Conservation (phyloP, 2,797 vertebrate genomes). For the Betta splendens region DNA sequence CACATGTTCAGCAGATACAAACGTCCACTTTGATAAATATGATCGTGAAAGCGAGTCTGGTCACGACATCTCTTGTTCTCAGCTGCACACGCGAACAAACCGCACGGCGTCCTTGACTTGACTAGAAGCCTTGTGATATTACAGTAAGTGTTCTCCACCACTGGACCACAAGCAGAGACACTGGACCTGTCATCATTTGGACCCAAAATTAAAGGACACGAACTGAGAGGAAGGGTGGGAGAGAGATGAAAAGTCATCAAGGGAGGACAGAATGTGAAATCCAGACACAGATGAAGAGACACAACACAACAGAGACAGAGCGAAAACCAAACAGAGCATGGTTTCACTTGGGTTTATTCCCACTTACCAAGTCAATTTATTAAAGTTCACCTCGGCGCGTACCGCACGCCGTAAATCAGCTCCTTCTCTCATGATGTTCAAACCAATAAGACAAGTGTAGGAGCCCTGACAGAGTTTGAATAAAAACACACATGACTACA, state of each 20-base stretch:
- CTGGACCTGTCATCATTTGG: slow-evolving; percentile 56
- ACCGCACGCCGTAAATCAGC: slow-evolving; percentile 3
- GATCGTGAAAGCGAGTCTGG: slow-evolving; percentile 30
- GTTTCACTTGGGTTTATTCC: background rate
- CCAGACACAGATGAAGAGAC: slow-evolving; percentile 12
- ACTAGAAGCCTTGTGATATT: slow-evolving; percentile 22
- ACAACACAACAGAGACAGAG: slow-evolving; percentile 2
- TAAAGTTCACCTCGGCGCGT: background rate
- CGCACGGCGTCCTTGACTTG: slow-evolving; percentile 25
- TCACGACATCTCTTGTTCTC: slow-evolving; percentile 10
- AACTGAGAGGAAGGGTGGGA: slow-evolving; percentile 21
- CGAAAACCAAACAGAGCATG: slow-evolving; percentile 1
- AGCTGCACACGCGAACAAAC: slow-evolving; percentile 4
- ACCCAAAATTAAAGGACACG: slow-evolving; percentile 52
- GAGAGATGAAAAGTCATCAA: slow-evolving; percentile 17
- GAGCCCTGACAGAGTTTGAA: slow-evolving; percentile 35
- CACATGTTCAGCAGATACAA: slow-evolving; percentile 19
- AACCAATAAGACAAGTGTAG: slow-evolving; percentile 32
- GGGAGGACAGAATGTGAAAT: slow-evolving; percentile 25
- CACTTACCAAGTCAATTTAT: background rate
- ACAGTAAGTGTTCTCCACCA: slow-evolving; percentile 29
- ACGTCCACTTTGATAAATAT: slow-evolving; percentile 18
- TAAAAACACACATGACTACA: slow-evolving; percentile 53
- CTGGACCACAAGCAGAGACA: slow-evolving; percentile 48
- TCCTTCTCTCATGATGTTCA: background rate